Percentiles rank a stretch among this genome's conserved stretches.
phyloP scores from a whole-genome alignment of 2,113 vertebrate species.

The Zosterops hypoxanthus region DNA sequence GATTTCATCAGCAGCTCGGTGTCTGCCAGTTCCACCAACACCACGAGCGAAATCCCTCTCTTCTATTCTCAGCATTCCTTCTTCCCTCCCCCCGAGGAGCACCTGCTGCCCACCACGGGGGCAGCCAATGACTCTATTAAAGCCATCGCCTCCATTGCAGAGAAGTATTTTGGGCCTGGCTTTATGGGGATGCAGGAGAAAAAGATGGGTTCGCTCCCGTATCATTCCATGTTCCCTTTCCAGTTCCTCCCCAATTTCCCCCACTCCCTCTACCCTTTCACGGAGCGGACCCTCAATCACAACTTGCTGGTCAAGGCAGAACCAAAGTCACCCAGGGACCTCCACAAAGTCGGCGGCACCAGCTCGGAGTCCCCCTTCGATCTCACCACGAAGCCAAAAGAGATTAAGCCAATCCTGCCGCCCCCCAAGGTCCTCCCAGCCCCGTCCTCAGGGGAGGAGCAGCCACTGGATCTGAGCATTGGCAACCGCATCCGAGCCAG shows the following conservation, averaged over 20 bases:
- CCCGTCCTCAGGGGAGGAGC: conserved; percentile 83
- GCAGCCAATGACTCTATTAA: conserved; percentile 96
- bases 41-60: conserved; percentile 82
- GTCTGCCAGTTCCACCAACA: conserved; percentile 76
- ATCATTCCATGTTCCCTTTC: conserved; percentile 97
- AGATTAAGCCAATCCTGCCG: conserved; percentile 79
- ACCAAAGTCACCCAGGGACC: conserved; percentile 92
- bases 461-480: conserved; percentile 96
- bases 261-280: conserved; percentile 91
- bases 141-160: conserved; percentile 97
- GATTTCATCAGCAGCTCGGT: conserved; percentile 76
- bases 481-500: conserved; percentile 87
- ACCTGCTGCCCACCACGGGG: conserved; percentile 84
- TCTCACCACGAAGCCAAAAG: conserved; percentile 96
- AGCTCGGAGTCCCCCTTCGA: conserved; percentile 91
- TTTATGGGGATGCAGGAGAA: conserved; percentile 97
- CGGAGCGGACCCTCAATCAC: conserved; percentile 89
- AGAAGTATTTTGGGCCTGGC: conserved; percentile 98
- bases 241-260: conserved; percentile 96
- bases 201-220: conserved; percentile 91
- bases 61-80: conserved; percentile 92
- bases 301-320: conserved; percentile 94
- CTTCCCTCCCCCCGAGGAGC: conserved; percentile 94
- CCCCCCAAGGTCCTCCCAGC: conserved; percentile 74
- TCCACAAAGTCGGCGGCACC: conserved; percentile 84